These are phyloP conservation scores for Solea solea DNA, from an alignment of 2,113 vertebrate genomes.

Conservation along the genomic window DNA sequence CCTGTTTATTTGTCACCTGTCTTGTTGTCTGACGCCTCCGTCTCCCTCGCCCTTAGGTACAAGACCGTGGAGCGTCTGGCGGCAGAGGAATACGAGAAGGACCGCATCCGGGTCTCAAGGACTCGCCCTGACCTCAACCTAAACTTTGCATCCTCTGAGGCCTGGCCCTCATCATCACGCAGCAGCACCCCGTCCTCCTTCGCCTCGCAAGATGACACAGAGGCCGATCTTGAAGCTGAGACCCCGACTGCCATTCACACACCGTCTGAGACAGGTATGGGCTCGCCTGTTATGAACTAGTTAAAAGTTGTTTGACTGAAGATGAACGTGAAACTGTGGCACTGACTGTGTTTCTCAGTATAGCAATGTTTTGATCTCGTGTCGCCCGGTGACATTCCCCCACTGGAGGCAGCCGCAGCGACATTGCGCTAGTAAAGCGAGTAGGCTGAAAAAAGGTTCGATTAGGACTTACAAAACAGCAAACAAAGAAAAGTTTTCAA, in stretches of 20 bases:
- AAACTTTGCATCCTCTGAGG: conserved; percentile 82
- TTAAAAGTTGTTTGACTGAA: neutral
- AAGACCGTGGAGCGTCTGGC: conserved; percentile 93
- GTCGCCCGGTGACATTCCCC: too few species aligned
- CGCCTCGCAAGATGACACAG: conserved; percentile 82
- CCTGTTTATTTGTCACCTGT: neutral
- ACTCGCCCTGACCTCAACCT: conserved; percentile 84
- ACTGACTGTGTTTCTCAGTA: too few species aligned
- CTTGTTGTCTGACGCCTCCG: neutral
- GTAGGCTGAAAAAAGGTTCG: too few species aligned
- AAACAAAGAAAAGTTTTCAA: too few species aligned
- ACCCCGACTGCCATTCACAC: conserved; percentile 47
- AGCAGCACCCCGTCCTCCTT: conserved; percentile 80
- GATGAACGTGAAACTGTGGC: too few species aligned
- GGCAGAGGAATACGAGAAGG: conserved; percentile 89
- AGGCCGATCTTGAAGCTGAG: conserved; percentile 67
- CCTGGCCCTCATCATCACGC: conserved; percentile 76
- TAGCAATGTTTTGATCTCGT: too few species aligned
- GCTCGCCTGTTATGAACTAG: neutral
- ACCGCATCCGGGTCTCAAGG: conserved; percentile 81
- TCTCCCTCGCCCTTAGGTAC: conserved; percentile 83
- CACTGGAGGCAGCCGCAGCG: too few species aligned
- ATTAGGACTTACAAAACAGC: too few species aligned
- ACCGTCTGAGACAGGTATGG: conserved; percentile 70
- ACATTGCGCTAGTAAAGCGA: too few species aligned